These are phyloP conservation scores for Lycocorax pyrrhopterus DNA, from an alignment of 2,113 vertebrate genomes.

Conservation along the genomic window DNA sequence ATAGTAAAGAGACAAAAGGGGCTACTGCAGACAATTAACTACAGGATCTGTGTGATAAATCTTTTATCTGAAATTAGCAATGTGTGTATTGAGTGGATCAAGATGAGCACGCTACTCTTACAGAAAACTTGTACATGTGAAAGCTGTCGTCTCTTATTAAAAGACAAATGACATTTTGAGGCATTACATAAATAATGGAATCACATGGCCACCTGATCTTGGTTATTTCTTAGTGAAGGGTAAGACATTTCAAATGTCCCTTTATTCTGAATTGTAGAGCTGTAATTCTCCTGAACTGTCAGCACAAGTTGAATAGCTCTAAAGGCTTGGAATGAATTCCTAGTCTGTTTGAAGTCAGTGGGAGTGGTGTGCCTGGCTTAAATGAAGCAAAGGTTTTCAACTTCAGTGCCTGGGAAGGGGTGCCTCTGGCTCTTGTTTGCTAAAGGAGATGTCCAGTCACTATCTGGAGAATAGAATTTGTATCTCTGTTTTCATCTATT, in stretches of 20 bases:
- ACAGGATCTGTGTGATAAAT: constrained; percentile 4
- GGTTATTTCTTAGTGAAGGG: constrained; percentile 65
- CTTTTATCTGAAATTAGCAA: constrained; percentile 39
- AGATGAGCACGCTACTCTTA: constrained; percentile 43
- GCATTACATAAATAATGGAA: constrained; percentile 71
- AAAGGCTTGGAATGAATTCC: neutral
- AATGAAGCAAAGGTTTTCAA: neutral
- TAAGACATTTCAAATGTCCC: constrained; percentile 10
- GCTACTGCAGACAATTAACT: neutral
- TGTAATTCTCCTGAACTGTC: constrained; percentile 23
- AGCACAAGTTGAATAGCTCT: neutral
- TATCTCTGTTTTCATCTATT: neutral
- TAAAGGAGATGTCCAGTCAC: neutral
- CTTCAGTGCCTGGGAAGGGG: neutral
- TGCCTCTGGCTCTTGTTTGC: neutral
- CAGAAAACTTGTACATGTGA: constrained; percentile 52
- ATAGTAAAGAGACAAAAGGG: neutral
- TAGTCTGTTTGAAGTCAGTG: neutral
- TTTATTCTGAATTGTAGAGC: constrained; percentile 41
- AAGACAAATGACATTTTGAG: constrained; percentile 65
- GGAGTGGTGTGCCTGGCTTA: neutral
- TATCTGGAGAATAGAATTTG: neutral
- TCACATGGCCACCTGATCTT: constrained; percentile 64
- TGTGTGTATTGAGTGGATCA: constrained; percentile 55
- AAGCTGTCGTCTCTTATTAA: constrained; percentile 68